A percentile compares a stretch with the other conserved stretches of the same genome.
Conservation (phyloP, 2,888 invertebrate species). For the Lithophane socia region DNA sequence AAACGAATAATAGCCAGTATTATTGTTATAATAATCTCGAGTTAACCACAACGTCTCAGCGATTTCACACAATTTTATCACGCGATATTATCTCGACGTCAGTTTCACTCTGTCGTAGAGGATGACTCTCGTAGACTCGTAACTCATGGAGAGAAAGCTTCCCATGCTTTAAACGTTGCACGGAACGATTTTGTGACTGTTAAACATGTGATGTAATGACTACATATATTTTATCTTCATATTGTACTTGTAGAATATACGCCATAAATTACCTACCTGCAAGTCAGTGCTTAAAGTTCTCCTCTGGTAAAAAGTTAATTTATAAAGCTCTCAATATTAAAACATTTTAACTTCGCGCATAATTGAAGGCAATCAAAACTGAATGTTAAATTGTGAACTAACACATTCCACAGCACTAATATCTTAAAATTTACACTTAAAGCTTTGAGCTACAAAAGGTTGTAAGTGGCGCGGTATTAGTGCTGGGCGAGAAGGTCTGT, state of each 20-base stretch:
- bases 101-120: slow-evolving; percentile 25
- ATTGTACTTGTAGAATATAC: not conserved
- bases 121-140: slow-evolving; percentile 11
- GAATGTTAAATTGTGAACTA: slow-evolving; percentile 62
- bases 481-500: slow-evolving; percentile 43
- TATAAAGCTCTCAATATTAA: slow-evolving; percentile 49
- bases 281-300: not conserved
- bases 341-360: slow-evolving; percentile 56
- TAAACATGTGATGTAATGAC: not conserved
- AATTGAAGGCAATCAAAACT: slow-evolving; percentile 64
- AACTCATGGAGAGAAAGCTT: slow-evolving; percentile 14
- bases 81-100: slow-evolving; percentile 64
- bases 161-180: not conserved
- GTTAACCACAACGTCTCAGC: slow-evolving; percentile 71
- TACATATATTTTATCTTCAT: not conserved
- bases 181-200: slow-evolving; percentile 10
- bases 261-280: not conserved
- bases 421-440: slow-evolving; percentile 78
- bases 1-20: slow-evolving; percentile 75
- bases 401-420: slow-evolving; percentile 74
- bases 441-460: slow-evolving; percentile 49
- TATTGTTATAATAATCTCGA: slow-evolving; percentile 74
- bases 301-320: slow-evolving; percentile 6
- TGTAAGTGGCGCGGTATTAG: slow-evolving; percentile 51
- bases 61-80: slow-evolving; percentile 72